A percentile compares a stretch with the other conserved stretches of the same genome.
phyloP scores from a whole-genome alignment of 1,140 invertebrate species.

The Polypedilum vanderplanki region DNA sequence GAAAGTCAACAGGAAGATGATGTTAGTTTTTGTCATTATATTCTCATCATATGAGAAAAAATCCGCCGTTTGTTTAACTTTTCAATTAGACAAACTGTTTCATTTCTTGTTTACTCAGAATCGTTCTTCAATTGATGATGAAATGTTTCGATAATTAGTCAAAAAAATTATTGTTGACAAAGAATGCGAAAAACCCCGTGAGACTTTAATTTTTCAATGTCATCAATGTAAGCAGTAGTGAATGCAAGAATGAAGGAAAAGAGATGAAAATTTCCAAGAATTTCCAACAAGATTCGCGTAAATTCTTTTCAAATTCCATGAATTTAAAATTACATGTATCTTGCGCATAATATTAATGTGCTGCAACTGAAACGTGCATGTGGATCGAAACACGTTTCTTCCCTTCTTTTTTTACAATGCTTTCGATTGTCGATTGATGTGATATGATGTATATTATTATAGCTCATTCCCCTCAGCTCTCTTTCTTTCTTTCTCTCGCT shows the following conservation, averaged over 20 bases:
- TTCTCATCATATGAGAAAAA: neutral
- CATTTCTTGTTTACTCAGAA: too few relatives aligned
- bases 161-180: too few relatives aligned
- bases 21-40: constrained; percentile 24
- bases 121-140: too few relatives aligned
- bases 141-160: too few relatives aligned
- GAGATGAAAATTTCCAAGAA: neutral
- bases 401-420: neutral
- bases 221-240: neutral
- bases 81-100: neutral
- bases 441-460: neutral
- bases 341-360: neutral
- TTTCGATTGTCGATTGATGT: constrained; percentile 10
- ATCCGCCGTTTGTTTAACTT: neutral
- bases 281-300: constrained; percentile 18
- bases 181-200: too few relatives aligned
- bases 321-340: constrained; percentile 24
- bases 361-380: neutral
- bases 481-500: too few relatives aligned
- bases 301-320: constrained; percentile 26
- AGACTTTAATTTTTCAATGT: neutral
- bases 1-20: neutral
- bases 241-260: neutral
- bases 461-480: neutral
- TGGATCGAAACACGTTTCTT: constrained; percentile 21